Evolutionary conservation across 2,113 vertebrate species (phyloP).

Genomic region (Manacus vitellinus): DNA sequence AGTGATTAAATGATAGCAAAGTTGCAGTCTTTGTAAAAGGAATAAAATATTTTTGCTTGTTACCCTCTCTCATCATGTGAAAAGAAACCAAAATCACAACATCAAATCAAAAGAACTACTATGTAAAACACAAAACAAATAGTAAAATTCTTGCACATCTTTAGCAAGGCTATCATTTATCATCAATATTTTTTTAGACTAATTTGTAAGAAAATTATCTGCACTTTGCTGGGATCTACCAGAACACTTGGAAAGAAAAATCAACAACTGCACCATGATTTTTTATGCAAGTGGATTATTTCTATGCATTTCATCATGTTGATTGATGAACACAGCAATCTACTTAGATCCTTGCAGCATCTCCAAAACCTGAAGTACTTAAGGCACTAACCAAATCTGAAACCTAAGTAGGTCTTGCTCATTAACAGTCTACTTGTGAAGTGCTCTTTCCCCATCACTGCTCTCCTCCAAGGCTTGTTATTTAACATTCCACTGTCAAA

Average conservation of each 20-base stretch:
- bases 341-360: not conserved
- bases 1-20: not conserved
- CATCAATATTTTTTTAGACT: not conserved
- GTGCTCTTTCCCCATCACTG: not conserved
- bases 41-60: not conserved
- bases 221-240: not conserved
- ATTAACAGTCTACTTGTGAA: not conserved
- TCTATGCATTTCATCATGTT: not conserved
- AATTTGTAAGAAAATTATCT: not conserved
- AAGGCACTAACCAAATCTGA: not conserved
- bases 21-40: not conserved
- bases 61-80: no score
- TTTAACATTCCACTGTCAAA: slow-evolving; percentile 8
- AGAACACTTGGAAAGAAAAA: not conserved
- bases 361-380: not conserved
- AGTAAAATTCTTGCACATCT: not conserved
- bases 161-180: not conserved
- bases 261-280: not conserved
- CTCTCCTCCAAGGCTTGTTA: not conserved
- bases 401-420: not conserved
- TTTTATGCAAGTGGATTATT: not conserved
- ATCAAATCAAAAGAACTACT: not conserved
- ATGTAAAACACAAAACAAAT: not conserved
- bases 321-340: not conserved
- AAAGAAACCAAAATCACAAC: not conserved